Evolutionary conservation across 2,113 vertebrate genomes (phyloP).

Genomic region (Xiphophorus hellerii): DNA sequence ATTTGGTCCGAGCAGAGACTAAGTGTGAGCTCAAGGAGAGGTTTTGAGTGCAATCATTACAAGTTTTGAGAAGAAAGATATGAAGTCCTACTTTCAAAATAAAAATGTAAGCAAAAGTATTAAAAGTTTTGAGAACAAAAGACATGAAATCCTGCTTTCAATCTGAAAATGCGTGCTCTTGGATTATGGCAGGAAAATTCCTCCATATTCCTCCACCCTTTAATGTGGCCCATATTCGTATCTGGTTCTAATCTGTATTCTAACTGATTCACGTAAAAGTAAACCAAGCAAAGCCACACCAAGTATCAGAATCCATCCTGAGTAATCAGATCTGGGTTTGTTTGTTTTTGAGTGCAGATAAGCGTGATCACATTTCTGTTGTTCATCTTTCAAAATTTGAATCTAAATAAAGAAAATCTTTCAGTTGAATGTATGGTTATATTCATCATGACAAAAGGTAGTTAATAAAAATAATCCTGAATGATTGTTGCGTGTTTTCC

Average conservation of each 20-base stretch:
- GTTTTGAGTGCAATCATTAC: no score
- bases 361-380: not conserved
- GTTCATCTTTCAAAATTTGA: not conserved
- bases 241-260: not conserved
- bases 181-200: no score
- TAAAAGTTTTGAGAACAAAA: no score
- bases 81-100: no score
- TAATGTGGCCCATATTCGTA: not conserved
- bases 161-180: no score
- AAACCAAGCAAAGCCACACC: not conserved
- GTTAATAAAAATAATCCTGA: not conserved
- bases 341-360: not conserved
- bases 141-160: no score
- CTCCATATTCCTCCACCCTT: not conserved
- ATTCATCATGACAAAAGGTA: not conserved
- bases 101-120: no score
- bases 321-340: not conserved
- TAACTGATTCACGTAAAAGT: not conserved
- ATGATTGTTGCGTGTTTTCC: not conserved
- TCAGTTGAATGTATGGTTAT: not conserved
- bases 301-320: not conserved
- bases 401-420: not conserved
- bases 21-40: no score
- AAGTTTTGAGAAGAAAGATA: no score
- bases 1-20: no score